Evolutionary conservation across 2,888 invertebrate genomes (phyloP), one percentile per base, ranked within the genome.

Genomic region (Odontocolon sp.): DNA sequence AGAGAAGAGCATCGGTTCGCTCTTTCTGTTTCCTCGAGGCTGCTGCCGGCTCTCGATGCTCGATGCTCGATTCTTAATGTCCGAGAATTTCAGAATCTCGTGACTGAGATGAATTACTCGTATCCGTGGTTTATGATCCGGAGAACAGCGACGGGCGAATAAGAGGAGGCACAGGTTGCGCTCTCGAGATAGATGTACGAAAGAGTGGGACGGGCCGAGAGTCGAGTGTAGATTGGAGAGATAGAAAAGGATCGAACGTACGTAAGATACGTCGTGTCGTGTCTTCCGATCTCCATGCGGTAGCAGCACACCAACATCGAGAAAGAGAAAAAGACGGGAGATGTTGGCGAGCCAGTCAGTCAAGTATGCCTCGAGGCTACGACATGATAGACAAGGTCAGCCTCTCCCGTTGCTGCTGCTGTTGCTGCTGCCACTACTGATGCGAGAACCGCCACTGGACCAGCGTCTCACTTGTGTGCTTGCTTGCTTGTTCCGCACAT

Each of bases 311-410:
- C n/a, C n/a, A 79, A 78, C 81, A 75, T 80, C 76, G 78, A 76
- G 70, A 77, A 72, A 68, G 6, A 50, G 26, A 23, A 8, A 21
- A n/a, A n/a, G n/a, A 73, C 47, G 68, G 68, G 66, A 54, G 61
- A 54, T 63, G 50, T 28, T 26, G 38, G 40, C 75, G 78, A 87
- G 85, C 86, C 85, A 86, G 87, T 86, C 87, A 86, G 88, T 87
- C 87, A 86, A 86, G 86, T 87, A 87, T 87, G 85, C 86, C 89
- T 83, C 84, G 85, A 88, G 89, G 89, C 89, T 87, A 85, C 83
- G 82, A 83, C 86, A 83, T 88, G 89, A 89, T 89, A 89, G 89
- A 89, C 89, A 89, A 89, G 89, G 89, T 88, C 89, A 89, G 86
- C 88, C 86, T 88, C 87, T 89, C 84, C 77, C 82, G 33, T 33